phyloP scores from a whole-genome alignment of 2,113 vertebrate genomes.

The Laticauda laticaudata region DNA sequence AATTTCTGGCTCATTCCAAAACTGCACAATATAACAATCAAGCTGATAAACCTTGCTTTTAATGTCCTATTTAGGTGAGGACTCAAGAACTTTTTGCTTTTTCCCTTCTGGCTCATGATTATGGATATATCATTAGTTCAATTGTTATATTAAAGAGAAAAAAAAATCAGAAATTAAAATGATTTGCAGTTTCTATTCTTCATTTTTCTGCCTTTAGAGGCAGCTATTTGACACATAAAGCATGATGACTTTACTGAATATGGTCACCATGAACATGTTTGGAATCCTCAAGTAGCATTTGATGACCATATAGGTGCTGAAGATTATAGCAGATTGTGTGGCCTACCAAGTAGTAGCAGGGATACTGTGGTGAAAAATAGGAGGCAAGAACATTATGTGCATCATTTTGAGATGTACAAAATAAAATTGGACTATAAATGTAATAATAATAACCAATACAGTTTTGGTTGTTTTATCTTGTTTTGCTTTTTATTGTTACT shows the following conservation, averaged over 20 bases:
- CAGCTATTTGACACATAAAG: constrained; percentile 8
- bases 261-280: background rate
- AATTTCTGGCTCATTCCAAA: background rate
- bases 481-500: background rate
- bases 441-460: background rate
- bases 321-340: background rate
- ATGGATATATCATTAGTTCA: background rate
- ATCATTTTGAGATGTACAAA: background rate
- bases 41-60: background rate
- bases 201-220: background rate
- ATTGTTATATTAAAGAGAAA: background rate
- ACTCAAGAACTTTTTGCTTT: background rate
- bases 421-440: background rate
- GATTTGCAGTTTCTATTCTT: background rate
- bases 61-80: background rate
- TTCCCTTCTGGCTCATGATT: background rate
- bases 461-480: background rate
- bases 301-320: background rate
- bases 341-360: background rate
- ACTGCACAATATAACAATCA: background rate
- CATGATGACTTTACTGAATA: constrained; percentile 19
- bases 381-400: background rate
- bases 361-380: background rate
- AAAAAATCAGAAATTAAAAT: background rate
- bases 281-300: background rate